Evolutionary conservation across 2,888 invertebrate species (phyloP).

Genomic region (Cyclophora albipunctata): DNA sequence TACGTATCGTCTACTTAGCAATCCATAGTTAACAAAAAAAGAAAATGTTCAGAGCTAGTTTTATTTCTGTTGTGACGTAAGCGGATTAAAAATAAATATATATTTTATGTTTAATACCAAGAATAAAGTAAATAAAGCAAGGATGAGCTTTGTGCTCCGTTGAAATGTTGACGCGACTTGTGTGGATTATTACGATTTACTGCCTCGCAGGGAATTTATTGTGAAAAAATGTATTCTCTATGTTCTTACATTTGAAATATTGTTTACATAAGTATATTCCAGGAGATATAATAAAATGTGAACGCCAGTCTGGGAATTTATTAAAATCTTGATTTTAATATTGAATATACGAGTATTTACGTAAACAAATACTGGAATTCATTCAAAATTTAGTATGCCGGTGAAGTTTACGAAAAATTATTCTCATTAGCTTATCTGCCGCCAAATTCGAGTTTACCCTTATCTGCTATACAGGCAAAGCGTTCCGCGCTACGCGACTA

Average conservation of each 20-base stretch:
- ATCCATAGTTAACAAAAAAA: no score
- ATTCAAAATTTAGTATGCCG: conserved; percentile 36
- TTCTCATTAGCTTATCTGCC: conserved; percentile 60
- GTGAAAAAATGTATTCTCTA: conserved; percentile 6
- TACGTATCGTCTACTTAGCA: no score
- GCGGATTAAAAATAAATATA: no score
- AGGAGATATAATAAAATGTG: no score
- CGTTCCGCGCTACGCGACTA: conserved; percentile 31
- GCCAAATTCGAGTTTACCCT: conserved; percentile 43
- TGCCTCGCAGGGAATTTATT: conserved; percentile 15
- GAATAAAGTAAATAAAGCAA: conserved; percentile 26
- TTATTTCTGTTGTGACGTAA: no score
- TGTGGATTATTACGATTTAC: conserved; percentile 40
- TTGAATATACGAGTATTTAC: no score
- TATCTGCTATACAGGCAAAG: conserved; percentile 41
- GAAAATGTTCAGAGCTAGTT: no score
- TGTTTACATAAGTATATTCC: no score
- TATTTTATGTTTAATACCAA: conserved; percentile 13
- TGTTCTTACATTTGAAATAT: no score
- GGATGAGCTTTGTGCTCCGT: conserved; percentile 24
- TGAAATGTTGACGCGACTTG: conserved; percentile 35
- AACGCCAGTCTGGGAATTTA: no score
- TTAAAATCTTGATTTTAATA: no score
- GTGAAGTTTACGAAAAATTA: conserved; percentile 43
- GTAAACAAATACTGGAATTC: no score